A percentile compares a stretch with the other conserved stretches of the same genome.
These are phyloP conservation scores for Rhynchonycteris naso DNA, from an alignment of 2,797 vertebrate species.

Conservation along the genomic window DNA sequence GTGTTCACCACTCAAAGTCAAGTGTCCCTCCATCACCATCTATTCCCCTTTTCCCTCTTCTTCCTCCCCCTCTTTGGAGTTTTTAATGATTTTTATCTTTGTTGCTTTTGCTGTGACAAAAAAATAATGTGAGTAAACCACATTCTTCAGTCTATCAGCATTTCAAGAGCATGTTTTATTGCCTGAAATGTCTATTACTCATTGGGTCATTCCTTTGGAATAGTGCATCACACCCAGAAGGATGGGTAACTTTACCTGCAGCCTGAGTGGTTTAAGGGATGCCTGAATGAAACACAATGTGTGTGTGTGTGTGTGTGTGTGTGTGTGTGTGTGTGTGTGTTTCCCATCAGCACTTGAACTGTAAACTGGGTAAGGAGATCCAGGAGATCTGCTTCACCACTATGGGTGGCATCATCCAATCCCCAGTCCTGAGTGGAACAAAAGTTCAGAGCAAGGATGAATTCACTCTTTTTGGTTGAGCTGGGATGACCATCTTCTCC, in stretches of 20 bases:
- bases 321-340: background rate
- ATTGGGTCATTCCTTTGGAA: background rate
- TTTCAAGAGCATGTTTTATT: background rate
- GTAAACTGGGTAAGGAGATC: background rate
- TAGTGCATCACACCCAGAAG: no score
- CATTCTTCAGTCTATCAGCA: background rate
- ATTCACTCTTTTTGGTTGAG: background rate
- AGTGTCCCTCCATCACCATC: no score
- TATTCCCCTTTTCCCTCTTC: no score
- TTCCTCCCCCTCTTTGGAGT: no score
- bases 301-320: no score
- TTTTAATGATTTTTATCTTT: background rate
- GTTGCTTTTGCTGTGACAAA: background rate
- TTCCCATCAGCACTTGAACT: background rate
- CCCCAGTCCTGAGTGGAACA: background rate
- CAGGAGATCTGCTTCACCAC: background rate
- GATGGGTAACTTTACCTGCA: no score
- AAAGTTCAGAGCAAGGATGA: background rate
- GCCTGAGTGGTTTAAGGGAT: no score
- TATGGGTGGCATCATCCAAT: background rate
- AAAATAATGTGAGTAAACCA: background rate
- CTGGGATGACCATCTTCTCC: background rate
- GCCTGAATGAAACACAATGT: no score
- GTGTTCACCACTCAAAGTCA: no score
- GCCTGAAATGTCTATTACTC: background rate